phyloP scores from a whole-genome alignment of 2,797 vertebrate species.

The Gymnoscopelus braueri region DNA sequence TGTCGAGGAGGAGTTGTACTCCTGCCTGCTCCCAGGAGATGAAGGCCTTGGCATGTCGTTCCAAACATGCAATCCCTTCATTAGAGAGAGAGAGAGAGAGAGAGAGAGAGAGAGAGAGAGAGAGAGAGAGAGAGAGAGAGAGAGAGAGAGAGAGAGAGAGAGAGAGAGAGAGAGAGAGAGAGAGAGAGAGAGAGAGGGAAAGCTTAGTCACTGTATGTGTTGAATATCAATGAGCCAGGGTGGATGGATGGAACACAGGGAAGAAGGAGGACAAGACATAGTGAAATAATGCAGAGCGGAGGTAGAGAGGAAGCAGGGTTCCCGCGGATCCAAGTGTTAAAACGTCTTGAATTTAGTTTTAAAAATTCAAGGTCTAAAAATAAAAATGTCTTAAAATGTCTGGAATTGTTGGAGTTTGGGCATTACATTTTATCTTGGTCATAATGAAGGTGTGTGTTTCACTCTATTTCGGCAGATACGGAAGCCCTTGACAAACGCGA shows the following conservation, averaged over 20 bases:
- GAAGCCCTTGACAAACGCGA: no score
- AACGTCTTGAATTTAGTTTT: no score
- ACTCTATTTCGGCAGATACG: no score
- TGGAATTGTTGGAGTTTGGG: no score
- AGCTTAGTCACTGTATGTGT: conserved; percentile 59
- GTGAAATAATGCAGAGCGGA: not conserved
- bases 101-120: no score
- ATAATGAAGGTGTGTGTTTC: no score
- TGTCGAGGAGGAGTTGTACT: conserved; percentile 36
- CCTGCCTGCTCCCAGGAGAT: conserved; percentile 60
- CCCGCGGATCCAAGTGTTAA: no score
- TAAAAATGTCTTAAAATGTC: no score
- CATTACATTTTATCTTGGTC: no score
- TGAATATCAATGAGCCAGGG: conserved; percentile 59
- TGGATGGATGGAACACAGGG: conserved; percentile 6
- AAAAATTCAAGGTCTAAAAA: no score
- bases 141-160: no score
- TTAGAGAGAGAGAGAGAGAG: conserved; percentile 54
- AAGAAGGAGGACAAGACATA: not conserved
- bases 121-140: conserved; percentile 42
- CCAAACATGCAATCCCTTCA: conserved; percentile 65
- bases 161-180: conserved; percentile 40
- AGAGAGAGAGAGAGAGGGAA: conserved; percentile 1
- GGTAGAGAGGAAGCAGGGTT: not conserved
- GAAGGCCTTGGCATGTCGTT: conserved; percentile 56